Conservation (phyloP, 2,113 vertebrate species). For the Blennius ocellaris region DNA sequence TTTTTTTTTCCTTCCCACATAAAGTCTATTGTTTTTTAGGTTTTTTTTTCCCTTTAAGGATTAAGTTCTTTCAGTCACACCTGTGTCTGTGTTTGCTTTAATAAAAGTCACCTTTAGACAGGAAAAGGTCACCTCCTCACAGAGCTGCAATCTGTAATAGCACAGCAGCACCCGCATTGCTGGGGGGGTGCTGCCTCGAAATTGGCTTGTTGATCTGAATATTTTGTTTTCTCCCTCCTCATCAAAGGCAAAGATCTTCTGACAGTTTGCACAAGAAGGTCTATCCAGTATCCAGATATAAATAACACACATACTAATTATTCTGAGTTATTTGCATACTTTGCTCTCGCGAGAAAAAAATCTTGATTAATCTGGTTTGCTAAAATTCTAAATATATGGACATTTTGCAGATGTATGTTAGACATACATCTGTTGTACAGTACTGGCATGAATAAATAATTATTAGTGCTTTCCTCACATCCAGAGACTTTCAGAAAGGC, state of each 20-base stretch:
- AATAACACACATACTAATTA: not conserved
- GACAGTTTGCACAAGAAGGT: not conserved
- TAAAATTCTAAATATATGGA: too few relatives aligned
- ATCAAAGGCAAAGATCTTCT: conserved; percentile 11
- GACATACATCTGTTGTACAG: too few relatives aligned
- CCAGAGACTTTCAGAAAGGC: too few relatives aligned
- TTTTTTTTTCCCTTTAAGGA: conserved; percentile 49
- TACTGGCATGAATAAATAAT: too few relatives aligned
- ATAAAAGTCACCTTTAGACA: conserved; percentile 51
- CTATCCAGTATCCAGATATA: not conserved
- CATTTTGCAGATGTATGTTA: too few relatives aligned
- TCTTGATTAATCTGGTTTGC: too few relatives aligned
- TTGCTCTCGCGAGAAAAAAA: too few relatives aligned
- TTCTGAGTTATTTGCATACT: not conserved
- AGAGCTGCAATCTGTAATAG: conserved; percentile 40
- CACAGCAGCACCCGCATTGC: too few relatives aligned
- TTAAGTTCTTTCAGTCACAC: conserved; percentile 59
- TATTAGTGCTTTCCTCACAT: too few relatives aligned
- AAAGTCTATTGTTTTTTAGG: conserved; percentile 29
- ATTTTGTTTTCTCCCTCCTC: not conserved
- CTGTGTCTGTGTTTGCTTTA: conserved; percentile 57
- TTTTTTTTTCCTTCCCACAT: conserved; percentile 12
- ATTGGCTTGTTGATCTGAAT: too few relatives aligned
- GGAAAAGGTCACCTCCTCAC: conserved; percentile 15
- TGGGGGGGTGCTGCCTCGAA: too few relatives aligned